Percentiles rank a stretch among this genome's conserved stretches.
These are phyloP conservation scores for Ptychoptera albimana DNA, from an alignment of 2,888 invertebrate species.

Conservation along the genomic window DNA sequence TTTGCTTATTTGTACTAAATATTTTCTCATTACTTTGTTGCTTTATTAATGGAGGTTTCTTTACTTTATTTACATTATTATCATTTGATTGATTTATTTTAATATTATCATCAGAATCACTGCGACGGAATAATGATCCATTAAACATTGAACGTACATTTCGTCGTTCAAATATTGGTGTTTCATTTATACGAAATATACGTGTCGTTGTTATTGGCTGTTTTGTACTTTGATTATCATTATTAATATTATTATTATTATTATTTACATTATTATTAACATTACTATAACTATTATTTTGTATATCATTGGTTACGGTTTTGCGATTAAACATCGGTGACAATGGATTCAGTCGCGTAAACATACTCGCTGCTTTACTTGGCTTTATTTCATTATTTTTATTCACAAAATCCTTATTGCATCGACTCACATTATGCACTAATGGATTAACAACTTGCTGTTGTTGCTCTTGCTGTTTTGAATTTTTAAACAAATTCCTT, in stretches of 20 bases:
- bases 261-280: too few relatives aligned
- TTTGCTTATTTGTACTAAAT: conserved; percentile 11
- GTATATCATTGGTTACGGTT: neutral
- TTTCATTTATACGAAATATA: conserved; percentile 27
- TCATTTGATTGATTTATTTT: conserved; percentile 7
- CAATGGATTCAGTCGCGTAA: neutral
- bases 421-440: too few relatives aligned
- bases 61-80: neutral
- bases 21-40: conserved; percentile 9
- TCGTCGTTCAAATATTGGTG: conserved; percentile 26
- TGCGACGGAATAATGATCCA: conserved; percentile 10
- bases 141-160: conserved; percentile 8
- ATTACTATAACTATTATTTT: too few relatives aligned
- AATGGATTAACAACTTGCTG: too few relatives aligned
- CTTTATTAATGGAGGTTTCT: neutral
- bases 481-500: conserved; percentile 18
- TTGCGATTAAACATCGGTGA: conserved; percentile 8
- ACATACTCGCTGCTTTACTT: too few relatives aligned
- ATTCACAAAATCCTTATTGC: too few relatives aligned
- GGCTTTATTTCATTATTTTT: too few relatives aligned
- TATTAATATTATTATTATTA: conserved; percentile 4
- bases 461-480: too few relatives aligned
- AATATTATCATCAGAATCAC: conserved; percentile 26
- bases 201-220: conserved; percentile 18
- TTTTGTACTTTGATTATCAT: conserved; percentile 13